Evolutionary conservation across 2,113 vertebrate species (phyloP), one percentile per base, ranked within the genome.

Genomic region (Dipodomys spectabilis): DNA sequence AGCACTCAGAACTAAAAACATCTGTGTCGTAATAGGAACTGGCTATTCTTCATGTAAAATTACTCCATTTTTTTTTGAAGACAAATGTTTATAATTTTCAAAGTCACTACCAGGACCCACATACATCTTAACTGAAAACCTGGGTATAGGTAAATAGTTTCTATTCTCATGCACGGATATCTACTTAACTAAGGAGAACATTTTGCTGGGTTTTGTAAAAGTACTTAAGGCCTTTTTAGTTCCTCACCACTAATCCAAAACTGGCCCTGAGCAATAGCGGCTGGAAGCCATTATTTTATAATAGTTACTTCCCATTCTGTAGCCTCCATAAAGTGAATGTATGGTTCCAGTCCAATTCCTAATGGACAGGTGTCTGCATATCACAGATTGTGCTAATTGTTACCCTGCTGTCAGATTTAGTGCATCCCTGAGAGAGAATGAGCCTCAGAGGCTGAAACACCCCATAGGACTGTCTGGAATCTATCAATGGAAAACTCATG

Each of bases 171-270:
- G 12, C 78, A 25, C 87, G 69, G 71, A 88, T 89, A 86, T 65
- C 35, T 69, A 69, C 60, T 85, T 90, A 93, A 90, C 35, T 60
- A 88, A 94, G 30, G 73, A 71, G 72, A 83, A 79, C 75, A 69
- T 94, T 83, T 94, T 92, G 7, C 87, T 71, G 4, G 85, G 64
- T 87, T 86, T 93, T 95, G 30, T 83, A 28, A 78, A 92, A 65
- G 16, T 75, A 80, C 30, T 78, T 75, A 68, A 45, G 75, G 79
- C 10, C n/a, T 79, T 80, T 95, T 93, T 60, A 69, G 90, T 95
- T 95, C 64, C 86, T 95, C 57, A 74, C 45, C 64, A 72, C 82
- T 95, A 88, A 97, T 93, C 67, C 30, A 78, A 88, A 89, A 65
- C 85, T 84, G 64, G 86, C 90, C 68, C 39, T 67, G 85, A 93